Evolutionary conservation across 1,140 invertebrate species (phyloP), one percentile per base, ranked within the genome.

Genomic region (Proctacanthus coquilletti): DNA sequence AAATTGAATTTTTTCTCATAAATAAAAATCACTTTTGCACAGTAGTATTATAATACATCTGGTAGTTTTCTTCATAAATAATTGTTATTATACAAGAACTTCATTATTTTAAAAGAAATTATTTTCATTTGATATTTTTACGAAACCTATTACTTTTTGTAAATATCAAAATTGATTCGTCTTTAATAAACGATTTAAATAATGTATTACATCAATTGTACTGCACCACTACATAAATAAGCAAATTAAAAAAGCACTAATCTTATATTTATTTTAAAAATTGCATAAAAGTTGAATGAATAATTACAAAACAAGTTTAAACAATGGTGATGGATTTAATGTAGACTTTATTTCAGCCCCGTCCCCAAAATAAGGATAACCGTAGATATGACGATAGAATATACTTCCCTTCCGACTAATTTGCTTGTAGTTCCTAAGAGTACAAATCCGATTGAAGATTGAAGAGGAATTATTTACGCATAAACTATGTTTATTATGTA

Each of bases 121-220:
- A n/a, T n/a, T n/a, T n/a, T n/a, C n/a, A n/a, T n/a, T n/a, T n/a
- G n/a, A n/a, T n/a, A n/a, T n/a, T n/a, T n/a, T n/a, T n/a, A n/a
- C n/a, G n/a, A n/a, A n/a, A n/a, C n/a, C n/a, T n/a, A n/a, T n/a
- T n/a, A n/a, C n/a, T n/a, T n/a, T n/a, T n/a, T n/a, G n/a, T n/a
- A n/a, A n/a, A n/a, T n/a, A n/a, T n/a, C n/a, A n/a, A n/a, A n/a
- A n/a, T n/a, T n/a, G n/a, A n/a, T n/a, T n/a, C n/a, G n/a, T n/a
- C n/a, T n/a, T n/a, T n/a, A n/a, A n/a, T n/a, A n/a, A 14, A 29
- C 14, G 11, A 36, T 15, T 33, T 21, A 39, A 23, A 38, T 14
- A 13, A 23, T 9, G 15, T 27, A 13, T 27, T 8, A 25, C 6
- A 25, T 8, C n/a, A 8, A 25, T 6, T 25, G 23, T 25, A 25